Percentiles rank a stretch among this genome's conserved stretches.
Conservation (phyloP, 2,888 invertebrate genomes). For the Cephus pulcher region DNA sequence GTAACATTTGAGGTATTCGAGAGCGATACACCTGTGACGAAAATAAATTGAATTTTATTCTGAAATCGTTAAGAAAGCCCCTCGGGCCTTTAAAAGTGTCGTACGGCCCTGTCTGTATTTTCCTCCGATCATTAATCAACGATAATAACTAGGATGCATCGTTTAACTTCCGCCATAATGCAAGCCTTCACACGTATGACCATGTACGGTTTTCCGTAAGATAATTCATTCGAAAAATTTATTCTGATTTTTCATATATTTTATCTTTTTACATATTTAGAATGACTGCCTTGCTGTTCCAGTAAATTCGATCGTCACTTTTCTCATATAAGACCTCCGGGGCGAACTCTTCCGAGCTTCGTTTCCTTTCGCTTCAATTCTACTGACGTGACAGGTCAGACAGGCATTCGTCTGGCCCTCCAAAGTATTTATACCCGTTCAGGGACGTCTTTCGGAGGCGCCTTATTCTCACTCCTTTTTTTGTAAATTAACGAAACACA, state of each 20-base stretch:
- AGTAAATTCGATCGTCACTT: not conserved
- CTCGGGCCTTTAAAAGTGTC: not conserved
- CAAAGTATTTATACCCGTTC: not conserved
- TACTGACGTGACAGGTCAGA: not conserved
- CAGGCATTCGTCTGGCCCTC: not conserved
- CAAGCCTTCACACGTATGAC: not conserved
- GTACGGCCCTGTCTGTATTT: not conserved
- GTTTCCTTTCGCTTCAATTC: not conserved
- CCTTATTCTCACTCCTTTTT: not conserved
- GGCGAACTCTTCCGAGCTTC: not conserved
- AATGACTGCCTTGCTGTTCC: not conserved
- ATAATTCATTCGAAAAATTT: not conserved
- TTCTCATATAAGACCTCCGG: not conserved
- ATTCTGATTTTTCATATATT: not conserved
- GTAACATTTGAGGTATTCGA: not conserved
- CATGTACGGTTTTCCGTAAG: not conserved
- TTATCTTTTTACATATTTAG: not conserved
- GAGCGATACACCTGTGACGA: not conserved
- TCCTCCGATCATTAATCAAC: not conserved
- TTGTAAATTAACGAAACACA: no score
- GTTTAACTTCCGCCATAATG: not conserved
- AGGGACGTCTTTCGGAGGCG: not conserved
- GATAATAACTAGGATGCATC: not conserved
- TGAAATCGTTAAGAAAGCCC: not conserved
- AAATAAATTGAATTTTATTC: not conserved